Evolutionary conservation across 2,113 vertebrate genomes (phyloP).

Genomic region (Dipodomys spectabilis): DNA sequence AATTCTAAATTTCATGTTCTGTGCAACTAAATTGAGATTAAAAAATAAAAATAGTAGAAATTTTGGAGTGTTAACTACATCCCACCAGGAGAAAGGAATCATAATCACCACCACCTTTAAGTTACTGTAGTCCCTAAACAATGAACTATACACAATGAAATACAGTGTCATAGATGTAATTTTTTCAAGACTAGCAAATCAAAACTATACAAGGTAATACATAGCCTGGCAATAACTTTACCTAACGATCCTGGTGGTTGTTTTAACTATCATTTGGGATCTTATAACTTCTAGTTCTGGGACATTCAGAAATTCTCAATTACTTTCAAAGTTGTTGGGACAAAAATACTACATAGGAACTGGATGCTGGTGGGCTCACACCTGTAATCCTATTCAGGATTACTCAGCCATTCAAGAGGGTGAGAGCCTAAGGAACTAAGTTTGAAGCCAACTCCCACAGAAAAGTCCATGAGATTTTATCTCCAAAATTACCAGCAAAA

Average conservation of each 20-base stretch:
- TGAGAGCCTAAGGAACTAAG: too few relatives aligned
- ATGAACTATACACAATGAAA: neutral
- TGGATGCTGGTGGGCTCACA: too few relatives aligned
- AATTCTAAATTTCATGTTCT: conserved; percentile 19
- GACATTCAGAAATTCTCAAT: conserved; percentile 33
- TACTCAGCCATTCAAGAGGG: too few relatives aligned
- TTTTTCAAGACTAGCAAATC: conserved; percentile 35
- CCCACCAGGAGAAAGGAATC: conserved; percentile 28
- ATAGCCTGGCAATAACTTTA: conserved; percentile 16
- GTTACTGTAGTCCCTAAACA: neutral
- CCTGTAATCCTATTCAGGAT: too few relatives aligned
- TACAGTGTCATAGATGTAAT: neutral
- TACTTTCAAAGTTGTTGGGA: conserved; percentile 9
- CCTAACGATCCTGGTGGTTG: conserved; percentile 21
- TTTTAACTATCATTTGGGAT: conserved; percentile 21
- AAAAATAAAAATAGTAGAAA: neutral
- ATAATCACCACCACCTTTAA: neutral
- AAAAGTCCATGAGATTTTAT: too few relatives aligned
- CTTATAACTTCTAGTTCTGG: conserved; percentile 38
- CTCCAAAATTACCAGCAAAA: too few relatives aligned
- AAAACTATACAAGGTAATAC: neutral
- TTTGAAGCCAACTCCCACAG: too few relatives aligned
- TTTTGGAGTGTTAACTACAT: neutral
- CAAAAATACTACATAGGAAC: neutral
- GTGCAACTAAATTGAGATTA: neutral